Conservation (phyloP, 2,113 vertebrate species). For the Hirundichthys speculiger region DNA sequence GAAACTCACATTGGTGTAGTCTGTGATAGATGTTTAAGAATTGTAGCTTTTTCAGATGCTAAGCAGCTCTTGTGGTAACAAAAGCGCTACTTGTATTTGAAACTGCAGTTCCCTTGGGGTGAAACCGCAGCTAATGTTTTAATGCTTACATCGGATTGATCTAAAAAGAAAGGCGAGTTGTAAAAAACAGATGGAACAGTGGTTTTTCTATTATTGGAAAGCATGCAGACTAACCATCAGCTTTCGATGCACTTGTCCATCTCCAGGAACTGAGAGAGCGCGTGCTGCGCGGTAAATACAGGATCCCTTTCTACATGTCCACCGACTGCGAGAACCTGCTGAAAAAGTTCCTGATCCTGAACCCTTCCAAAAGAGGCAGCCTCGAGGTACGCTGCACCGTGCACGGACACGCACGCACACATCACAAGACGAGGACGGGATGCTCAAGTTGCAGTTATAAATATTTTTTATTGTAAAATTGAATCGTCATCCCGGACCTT, state of each 20-base stretch:
- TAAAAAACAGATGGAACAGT: too few species aligned
- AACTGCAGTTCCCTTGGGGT: slow-evolving; percentile 11
- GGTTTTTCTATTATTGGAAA: background rate
- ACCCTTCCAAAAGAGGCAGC: slow-evolving; percentile 92
- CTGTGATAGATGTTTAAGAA: too few species aligned
- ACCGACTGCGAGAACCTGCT: slow-evolving; percentile 95
- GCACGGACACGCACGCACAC: background rate
- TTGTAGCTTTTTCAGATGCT: too few species aligned
- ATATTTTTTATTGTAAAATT: too few species aligned
- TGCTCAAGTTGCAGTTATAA: too few species aligned
- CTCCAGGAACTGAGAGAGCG: slow-evolving; percentile 89
- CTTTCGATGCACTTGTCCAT: background rate
- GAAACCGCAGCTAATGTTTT: slow-evolving; percentile 4
- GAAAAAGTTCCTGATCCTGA: slow-evolving; percentile 94
- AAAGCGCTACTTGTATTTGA: background rate
- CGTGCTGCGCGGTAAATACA: slow-evolving; percentile 91
- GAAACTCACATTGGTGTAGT: too few species aligned
- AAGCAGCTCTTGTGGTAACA: too few species aligned
- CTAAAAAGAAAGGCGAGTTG: too few species aligned
- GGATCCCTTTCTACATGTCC: slow-evolving; percentile 96
- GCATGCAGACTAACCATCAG: slow-evolving; percentile 2
- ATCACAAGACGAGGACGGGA: too few species aligned
- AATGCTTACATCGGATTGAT: too few species aligned
- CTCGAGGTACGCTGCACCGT: slow-evolving; percentile 82
- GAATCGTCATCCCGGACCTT: too few species aligned